phyloP scores from a whole-genome alignment of 1,140 invertebrate species.

The Adoxophyes honmai region DNA sequence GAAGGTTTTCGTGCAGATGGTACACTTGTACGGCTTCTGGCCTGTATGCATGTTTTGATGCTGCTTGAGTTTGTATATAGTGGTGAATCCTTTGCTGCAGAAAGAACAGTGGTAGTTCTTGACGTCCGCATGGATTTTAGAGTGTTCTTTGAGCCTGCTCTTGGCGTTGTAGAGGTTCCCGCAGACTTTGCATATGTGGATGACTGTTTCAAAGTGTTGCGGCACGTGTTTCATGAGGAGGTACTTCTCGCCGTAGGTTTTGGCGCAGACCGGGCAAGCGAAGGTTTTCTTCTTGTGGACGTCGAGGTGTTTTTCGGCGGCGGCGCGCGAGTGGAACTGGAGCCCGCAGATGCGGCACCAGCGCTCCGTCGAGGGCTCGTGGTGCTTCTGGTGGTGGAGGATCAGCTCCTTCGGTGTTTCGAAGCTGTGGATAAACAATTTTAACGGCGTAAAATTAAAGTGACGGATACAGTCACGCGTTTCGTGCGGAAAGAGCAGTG shows the following conservation, averaged over 20 bases:
- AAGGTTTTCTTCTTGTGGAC: slow-evolving; percentile 46
- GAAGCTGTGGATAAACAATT: slow-evolving; percentile 39
- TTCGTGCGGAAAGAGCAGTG: too few species aligned
- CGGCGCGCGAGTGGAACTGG: slow-evolving; percentile 32
- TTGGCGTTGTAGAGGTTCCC: slow-evolving; percentile 51
- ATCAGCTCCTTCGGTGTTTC: slow-evolving; percentile 43
- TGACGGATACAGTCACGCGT: too few species aligned
- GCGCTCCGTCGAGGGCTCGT: slow-evolving; percentile 27
- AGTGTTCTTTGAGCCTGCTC: slow-evolving; percentile 45
- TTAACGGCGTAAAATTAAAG: too few species aligned
- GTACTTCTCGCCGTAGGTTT: slow-evolving; percentile 46
- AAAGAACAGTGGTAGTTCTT: slow-evolving; percentile 42
- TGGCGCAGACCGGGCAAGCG: slow-evolving; percentile 52
- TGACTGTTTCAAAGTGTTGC: slow-evolving; percentile 50
- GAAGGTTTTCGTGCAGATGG: slow-evolving; percentile 50
- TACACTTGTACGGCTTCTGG: slow-evolving; percentile 46
- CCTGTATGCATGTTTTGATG: slow-evolving; percentile 57
- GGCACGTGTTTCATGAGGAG: slow-evolving; percentile 46
- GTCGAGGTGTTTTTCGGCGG: slow-evolving; percentile 47
- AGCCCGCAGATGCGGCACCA: slow-evolving; percentile 54
- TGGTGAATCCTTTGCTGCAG: slow-evolving; percentile 54
- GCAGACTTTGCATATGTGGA: slow-evolving; percentile 61
- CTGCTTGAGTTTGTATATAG: slow-evolving; percentile 34
- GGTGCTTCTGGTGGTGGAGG: slow-evolving; percentile 43
- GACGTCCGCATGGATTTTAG: slow-evolving; percentile 43